Base-by-base conservation (phyloP, 2,888 invertebrate genomes). In the Volucella bombylans region DNA sequence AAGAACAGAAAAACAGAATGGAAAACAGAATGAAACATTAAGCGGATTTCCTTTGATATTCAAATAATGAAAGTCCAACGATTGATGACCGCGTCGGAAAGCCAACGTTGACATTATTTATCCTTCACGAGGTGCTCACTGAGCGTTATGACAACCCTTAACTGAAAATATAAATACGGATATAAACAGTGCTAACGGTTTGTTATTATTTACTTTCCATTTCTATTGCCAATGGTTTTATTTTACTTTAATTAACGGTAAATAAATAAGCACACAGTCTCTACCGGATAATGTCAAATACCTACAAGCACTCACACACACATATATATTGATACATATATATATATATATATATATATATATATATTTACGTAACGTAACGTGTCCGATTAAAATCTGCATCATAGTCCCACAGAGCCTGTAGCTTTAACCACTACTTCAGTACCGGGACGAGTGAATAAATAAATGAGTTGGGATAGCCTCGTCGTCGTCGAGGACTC, bases 231-330 rank as follows among this genome's bases (percentile, higher is more conserved):
- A 74, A 80, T 80, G 83, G 72, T 67, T 73, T 80, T 80, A 80
- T 79, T 83, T 76, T 80, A 71, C 80, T 83, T 83, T 74, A 83
- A 83, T 83, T 83, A 80, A 80, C 74, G 74, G 54, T 71, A 79
- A 80, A 74, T 80, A 79, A 83, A 83, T 80, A 83, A 83, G 31
- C 31, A 80, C 74, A 80, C 55, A 11, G 73, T 67, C 45, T 57
- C 43, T 59, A 15, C 2, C 8, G 8, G 54, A 59, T 9, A 64
- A 14, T 47, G 43, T 49, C 54, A 62, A 65, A 61, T 41, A 47
- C 14, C 18, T 23, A 23, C 2, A 23, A 23, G 18, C 18, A 23
- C 18, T 23, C 12, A 41, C 23, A 39, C 2, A 47, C 57, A n/a
- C 10, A 8, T 12, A 18, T 12, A 14, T 2, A 23, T 8, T 45